Evolutionary conservation across 1,140 invertebrate species (phyloP).

Genomic region (Adelges cooleyi): DNA sequence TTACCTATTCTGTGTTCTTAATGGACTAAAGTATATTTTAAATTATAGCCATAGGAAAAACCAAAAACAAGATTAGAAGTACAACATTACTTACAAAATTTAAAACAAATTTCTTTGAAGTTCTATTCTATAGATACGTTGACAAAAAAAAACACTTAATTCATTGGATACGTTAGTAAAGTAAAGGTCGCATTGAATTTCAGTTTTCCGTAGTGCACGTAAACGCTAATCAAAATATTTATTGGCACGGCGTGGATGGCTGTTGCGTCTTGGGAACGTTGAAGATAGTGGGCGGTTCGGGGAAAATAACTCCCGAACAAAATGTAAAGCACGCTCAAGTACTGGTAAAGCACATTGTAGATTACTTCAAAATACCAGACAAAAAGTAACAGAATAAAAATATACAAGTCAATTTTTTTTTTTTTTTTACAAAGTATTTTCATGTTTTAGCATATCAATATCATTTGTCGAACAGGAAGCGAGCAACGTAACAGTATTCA

Average conservation of each 20-base stretch:
- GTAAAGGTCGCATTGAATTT: no score
- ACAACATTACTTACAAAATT: no score
- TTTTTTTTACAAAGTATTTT: no score
- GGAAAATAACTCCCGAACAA: slow-evolving; percentile 2
- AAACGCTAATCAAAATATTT: neutral
- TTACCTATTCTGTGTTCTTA: no score
- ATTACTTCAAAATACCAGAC: neutral
- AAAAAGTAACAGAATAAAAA: slow-evolving; percentile 7
- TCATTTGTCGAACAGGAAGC: slow-evolving; percentile 10
- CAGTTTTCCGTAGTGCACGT: slow-evolving; percentile 13
- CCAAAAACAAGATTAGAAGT: no score
- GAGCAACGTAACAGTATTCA: slow-evolving; percentile 7
- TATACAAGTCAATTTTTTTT: neutral
- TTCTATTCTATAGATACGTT: no score
- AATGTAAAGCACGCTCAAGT: neutral
- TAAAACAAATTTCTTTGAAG: no score
- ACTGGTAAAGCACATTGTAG: slow-evolving; percentile 2
- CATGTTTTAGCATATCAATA: slow-evolving; percentile 19
- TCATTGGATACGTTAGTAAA: no score
- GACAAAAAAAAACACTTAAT: no score
- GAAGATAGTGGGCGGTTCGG: neutral
- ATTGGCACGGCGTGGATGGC: slow-evolving; percentile 9
- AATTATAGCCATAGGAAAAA: no score
- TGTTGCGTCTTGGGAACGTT: slow-evolving; percentile 13
- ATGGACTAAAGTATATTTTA: no score